phyloP scores from a whole-genome alignment of 2,888 invertebrate species.

The Ametastegia equiseti region DNA sequence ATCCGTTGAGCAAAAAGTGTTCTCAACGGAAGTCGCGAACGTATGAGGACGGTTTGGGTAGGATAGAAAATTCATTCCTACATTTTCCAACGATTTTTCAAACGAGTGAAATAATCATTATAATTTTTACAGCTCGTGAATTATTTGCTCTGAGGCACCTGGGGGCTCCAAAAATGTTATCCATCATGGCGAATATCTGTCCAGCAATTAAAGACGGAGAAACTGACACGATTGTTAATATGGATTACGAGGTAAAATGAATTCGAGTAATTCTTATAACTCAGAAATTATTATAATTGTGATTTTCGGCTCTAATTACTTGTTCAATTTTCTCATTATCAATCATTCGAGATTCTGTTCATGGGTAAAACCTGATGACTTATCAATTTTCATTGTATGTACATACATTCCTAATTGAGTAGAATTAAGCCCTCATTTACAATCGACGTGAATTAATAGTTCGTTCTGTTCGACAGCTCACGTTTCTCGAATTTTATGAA shows the following conservation, averaged over 20 bases:
- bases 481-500: constrained; percentile 82
- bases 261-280: background rate
- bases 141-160: constrained; percentile 67
- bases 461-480: constrained; percentile 67
- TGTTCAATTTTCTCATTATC: no score
- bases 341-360: no score
- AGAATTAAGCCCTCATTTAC: no score
- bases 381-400: no score
- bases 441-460: background rate
- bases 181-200: constrained; percentile 74
- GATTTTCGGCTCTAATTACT: no score
- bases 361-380: no score
- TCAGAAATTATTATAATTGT: background rate
- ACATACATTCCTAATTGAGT: no score
- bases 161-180: constrained; percentile 66
- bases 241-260: constrained; percentile 74
- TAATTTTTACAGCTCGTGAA: no score
- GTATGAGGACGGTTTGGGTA: constrained; percentile 11
- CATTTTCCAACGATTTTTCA: no score
- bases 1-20: background rate
- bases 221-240: constrained; percentile 73
- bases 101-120: no score
- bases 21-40: background rate
- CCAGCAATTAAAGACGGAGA: constrained; percentile 74
- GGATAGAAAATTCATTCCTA: background rate